These are phyloP conservation scores for Zeus faber DNA, from an alignment of 2,113 vertebrate genomes.

Conservation along the genomic window DNA sequence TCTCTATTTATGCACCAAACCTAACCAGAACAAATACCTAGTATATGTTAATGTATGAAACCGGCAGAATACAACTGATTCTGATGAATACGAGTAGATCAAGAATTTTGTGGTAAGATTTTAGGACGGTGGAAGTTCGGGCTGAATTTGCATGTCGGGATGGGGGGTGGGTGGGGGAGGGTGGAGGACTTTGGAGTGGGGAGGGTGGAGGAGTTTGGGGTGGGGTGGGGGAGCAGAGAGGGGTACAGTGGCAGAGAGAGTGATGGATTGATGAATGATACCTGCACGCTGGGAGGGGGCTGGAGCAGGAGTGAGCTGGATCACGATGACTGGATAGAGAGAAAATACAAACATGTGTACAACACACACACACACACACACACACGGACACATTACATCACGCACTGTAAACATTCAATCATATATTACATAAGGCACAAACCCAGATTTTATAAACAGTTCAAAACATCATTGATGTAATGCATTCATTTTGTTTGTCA, in stretches of 20 bases:
- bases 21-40: too few relatives aligned
- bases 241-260: constrained; percentile 67
- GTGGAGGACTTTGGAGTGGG: neutral
- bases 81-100: too few relatives aligned
- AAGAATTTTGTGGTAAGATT: too few relatives aligned
- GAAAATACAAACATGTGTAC: too few relatives aligned
- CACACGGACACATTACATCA: constrained; percentile 70
- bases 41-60: too few relatives aligned
- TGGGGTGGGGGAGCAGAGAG: neutral
- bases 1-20: too few relatives aligned
- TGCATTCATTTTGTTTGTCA: neutral
- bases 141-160: too few relatives aligned
- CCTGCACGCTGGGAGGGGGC: constrained; percentile 96
- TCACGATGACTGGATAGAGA: constrained; percentile 94
- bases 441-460: constrained; percentile 6
- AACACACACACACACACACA: constrained; percentile 71
- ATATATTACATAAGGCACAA: neutral
- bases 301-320: constrained; percentile 98
- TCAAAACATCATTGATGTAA: neutral
- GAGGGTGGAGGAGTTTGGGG: too few relatives aligned
- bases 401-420: constrained; percentile 20
- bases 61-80: too few relatives aligned
- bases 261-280: constrained; percentile 80
- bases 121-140: too few relatives aligned
- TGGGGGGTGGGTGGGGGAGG: too few relatives aligned